Evolutionary conservation across 2,797 vertebrate genomes (phyloP).

Genomic region (Sebastes minor): DNA sequence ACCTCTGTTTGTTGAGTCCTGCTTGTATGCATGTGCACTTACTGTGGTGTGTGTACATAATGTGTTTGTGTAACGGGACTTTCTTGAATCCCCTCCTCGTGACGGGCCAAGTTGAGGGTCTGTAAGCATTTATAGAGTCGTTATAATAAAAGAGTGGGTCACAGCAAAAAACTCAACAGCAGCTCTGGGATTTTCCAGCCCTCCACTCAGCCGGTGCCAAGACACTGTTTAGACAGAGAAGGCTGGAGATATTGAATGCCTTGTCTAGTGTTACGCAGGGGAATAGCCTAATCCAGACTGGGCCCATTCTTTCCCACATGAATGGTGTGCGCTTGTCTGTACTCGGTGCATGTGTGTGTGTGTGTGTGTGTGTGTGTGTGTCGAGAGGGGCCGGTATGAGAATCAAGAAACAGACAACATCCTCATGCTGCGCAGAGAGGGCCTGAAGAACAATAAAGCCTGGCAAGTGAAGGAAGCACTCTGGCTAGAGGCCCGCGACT

Average conservation of each 20-base stretch:
- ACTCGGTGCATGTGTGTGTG: constrained; percentile 3
- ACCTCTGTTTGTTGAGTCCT: neutral
- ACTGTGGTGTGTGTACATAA: constrained; percentile 15
- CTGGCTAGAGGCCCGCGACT: constrained; percentile 72
- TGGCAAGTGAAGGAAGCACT: constrained; percentile 76
- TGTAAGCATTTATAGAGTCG: constrained; percentile 71
- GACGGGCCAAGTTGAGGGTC: constrained; percentile 51
- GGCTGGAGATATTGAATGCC: constrained; percentile 82
- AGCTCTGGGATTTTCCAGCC: constrained; percentile 80
- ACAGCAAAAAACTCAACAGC: constrained; percentile 61
- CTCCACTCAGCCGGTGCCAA: constrained; percentile 68
- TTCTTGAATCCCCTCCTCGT: constrained; percentile 24
- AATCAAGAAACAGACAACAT: constrained; percentile 85
- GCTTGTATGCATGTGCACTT: neutral
- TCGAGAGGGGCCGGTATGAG: constrained; percentile 60
- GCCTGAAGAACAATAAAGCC: constrained; percentile 78
- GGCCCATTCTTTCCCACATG: constrained; percentile 85
- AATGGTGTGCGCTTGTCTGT: constrained; percentile 74
- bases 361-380: constrained; percentile 2
- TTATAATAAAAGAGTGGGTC: constrained; percentile 68
- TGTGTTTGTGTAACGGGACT: constrained; percentile 23
- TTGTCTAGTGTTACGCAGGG: constrained; percentile 84
- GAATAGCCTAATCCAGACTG: constrained; percentile 86
- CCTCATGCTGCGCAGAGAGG: constrained; percentile 78
- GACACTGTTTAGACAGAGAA: constrained; percentile 78